Percentiles rank a stretch among this genome's conserved stretches.
phyloP scores from a whole-genome alignment of 2,888 invertebrate genomes.

The Machimus rusticus region DNA sequence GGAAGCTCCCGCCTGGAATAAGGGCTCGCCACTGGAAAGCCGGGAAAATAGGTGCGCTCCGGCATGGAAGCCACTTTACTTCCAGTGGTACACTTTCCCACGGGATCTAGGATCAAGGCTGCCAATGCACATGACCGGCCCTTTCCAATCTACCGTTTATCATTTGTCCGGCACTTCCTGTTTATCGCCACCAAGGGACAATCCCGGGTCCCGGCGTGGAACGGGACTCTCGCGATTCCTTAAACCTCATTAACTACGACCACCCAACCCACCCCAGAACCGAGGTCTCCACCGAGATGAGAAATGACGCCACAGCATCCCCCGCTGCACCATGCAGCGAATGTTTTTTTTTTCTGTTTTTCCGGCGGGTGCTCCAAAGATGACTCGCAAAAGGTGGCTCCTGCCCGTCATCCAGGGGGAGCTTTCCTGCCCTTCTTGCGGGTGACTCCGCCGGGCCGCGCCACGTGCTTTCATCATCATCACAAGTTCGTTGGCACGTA shows the following conservation, averaged over 20 bases:
- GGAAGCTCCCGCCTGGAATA: neutral
- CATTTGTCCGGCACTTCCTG: conserved; percentile 33
- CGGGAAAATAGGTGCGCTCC: neutral
- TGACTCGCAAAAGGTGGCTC: neutral
- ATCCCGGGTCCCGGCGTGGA: neutral
- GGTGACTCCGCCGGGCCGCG: neutral
- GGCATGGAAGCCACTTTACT: neutral
- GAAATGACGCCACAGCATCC: neutral
- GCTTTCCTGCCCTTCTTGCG: neutral
- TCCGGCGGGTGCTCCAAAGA: neutral
- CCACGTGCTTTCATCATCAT: conserved; percentile 28
- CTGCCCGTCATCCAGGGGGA: neutral
- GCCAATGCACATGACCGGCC: conserved; percentile 22
- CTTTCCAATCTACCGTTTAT: neutral
- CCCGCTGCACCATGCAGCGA: neutral
- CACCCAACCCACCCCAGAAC: neutral
- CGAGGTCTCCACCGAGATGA: neutral
- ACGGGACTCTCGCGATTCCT: neutral
- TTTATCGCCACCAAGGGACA: conserved; percentile 24
- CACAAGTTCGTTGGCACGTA: conserved; percentile 39
- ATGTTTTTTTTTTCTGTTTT: neutral
- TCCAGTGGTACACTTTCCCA: conserved; percentile 32
- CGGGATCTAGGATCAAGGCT: conserved; percentile 35
- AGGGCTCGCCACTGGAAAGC: neutral
- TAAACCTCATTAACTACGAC: neutral